A percentile compares a stretch with the other conserved stretches of the same genome.
Evolutionary conservation across 2,113 vertebrate species (phyloP).

Genomic region (Mormyrus lacerda): DNA sequence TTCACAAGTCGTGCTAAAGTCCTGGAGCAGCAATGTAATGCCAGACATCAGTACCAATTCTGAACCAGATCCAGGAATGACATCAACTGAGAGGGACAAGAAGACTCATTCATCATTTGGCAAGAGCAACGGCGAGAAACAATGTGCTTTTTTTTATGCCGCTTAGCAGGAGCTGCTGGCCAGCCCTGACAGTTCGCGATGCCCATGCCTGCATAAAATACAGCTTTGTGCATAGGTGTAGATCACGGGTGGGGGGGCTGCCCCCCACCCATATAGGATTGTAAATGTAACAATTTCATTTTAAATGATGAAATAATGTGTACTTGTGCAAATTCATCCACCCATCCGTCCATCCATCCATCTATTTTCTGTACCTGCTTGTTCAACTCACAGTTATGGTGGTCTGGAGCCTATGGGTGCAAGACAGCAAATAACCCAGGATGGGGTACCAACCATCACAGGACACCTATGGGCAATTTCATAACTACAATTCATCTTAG

Average conservation of each 20-base stretch:
- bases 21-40: neutral
- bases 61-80: neutral
- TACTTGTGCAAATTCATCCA: too few species aligned
- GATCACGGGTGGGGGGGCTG: neutral
- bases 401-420: neutral
- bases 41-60: neutral
- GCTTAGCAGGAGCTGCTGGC: neutral
- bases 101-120: neutral
- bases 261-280: neutral
- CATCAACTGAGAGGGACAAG: neutral
- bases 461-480: neutral
- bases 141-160: neutral
- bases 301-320: neutral
- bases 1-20: neutral
- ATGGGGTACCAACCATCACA: neutral
- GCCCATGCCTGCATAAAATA: neutral
- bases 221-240: neutral
- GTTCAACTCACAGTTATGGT: neutral
- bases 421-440: neutral
- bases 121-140: neutral
- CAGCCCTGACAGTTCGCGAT: neutral
- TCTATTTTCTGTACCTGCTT: neutral
- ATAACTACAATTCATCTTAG: neutral
- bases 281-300: neutral
- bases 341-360: too few species aligned